Evolutionary conservation across 1,140 invertebrate species (phyloP).

Genomic region (Adoxophyes honmai): DNA sequence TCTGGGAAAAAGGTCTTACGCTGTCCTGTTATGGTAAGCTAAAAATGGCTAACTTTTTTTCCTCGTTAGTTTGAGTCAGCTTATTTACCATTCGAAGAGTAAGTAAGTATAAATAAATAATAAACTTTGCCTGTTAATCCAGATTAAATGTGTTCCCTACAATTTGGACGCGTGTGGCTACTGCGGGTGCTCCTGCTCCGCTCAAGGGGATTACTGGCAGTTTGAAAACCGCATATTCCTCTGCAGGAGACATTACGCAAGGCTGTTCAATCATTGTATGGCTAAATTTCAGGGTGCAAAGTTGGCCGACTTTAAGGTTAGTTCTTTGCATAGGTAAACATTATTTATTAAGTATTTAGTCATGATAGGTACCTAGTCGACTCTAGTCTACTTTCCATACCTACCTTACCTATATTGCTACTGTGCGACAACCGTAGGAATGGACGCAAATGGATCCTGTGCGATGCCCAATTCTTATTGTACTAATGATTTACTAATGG

Average conservation of each 20-base stretch:
- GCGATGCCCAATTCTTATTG: too few species aligned
- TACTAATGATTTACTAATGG: too few species aligned
- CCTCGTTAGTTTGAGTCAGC: too few species aligned
- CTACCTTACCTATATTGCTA: too few species aligned
- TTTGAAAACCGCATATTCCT: slow-evolving; percentile 69
- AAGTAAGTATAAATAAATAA: slow-evolving; percentile 17
- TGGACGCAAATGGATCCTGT: too few species aligned
- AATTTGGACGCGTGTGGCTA: slow-evolving; percentile 65
- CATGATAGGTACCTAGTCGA: too few species aligned
- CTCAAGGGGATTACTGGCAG: slow-evolving; percentile 75
- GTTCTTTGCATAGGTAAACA: neutral
- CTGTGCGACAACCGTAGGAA: too few species aligned
- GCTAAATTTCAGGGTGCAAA: slow-evolving; percentile 60
- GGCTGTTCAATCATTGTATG: slow-evolving; percentile 58
- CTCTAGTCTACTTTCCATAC: too few species aligned
- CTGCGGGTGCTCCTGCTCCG: slow-evolving; percentile 64
- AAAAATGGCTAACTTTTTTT: too few species aligned
- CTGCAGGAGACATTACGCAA: slow-evolving; percentile 64
- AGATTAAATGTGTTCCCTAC: slow-evolving; percentile 76
- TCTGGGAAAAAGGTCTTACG: slow-evolving; percentile 54
- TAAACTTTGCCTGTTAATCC: slow-evolving; percentile 20
- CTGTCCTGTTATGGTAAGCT: slow-evolving; percentile 58
- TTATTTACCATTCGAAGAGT: too few species aligned
- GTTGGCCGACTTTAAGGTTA: slow-evolving; percentile 69
- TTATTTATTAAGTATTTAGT: too few species aligned